A percentile compares a stretch with the other conserved stretches of the same genome.
Evolutionary conservation across 2,113 vertebrate genomes (phyloP).

Genomic region (Rallus limicola): DNA sequence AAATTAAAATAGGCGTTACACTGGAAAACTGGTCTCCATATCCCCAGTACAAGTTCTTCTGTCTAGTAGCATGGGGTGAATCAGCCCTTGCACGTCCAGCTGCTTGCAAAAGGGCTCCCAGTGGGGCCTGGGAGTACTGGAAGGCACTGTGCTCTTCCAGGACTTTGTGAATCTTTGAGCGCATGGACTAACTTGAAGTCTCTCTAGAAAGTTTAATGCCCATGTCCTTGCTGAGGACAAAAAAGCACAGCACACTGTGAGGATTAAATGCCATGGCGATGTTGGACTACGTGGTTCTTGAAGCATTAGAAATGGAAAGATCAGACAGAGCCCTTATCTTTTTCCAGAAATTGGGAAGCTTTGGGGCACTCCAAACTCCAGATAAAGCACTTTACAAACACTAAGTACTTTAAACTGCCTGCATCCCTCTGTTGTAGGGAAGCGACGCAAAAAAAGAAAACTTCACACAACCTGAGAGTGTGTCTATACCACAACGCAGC

Average conservation of each 20-base stretch:
- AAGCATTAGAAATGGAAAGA: not conserved
- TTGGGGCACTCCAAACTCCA: not conserved
- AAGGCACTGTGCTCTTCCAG: not conserved
- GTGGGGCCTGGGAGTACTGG: not conserved
- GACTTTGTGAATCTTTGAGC: not conserved
- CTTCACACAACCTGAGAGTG: not conserved
- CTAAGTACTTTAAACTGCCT: not conserved
- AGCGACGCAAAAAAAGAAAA: not conserved
- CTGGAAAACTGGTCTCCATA: not conserved
- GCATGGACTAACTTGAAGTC: accelerated
- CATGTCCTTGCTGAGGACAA: not conserved
- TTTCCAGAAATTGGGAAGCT: not conserved
- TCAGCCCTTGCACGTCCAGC: not conserved
- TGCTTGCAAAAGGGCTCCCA: not conserved
- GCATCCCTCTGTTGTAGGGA: accelerated
- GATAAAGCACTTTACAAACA: not conserved
- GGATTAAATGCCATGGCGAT: not conserved
- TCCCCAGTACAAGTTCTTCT: not conserved
- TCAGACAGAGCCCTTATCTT: not conserved
- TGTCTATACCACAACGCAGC: not conserved
- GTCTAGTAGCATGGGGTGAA: not conserved
- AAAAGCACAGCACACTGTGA: not conserved
- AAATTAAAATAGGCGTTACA: not conserved
- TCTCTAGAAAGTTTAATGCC: not conserved
- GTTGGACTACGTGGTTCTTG: no score